Percentiles rank a stretch among this genome's conserved stretches.
Evolutionary conservation across 2,797 vertebrate genomes (phyloP).

Genomic region (Thripadectes ignobilis): DNA sequence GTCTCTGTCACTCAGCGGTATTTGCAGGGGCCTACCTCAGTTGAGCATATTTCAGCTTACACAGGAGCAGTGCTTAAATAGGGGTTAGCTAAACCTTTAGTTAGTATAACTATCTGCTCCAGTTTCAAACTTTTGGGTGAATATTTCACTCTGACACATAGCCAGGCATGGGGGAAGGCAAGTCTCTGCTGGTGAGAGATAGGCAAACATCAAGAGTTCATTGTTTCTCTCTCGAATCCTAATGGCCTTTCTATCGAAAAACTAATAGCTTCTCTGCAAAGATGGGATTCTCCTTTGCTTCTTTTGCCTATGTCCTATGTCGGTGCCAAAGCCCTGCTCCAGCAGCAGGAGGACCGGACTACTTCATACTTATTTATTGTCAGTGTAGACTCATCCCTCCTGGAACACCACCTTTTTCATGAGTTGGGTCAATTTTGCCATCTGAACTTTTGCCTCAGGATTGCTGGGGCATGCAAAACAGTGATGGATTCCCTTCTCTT

Average conservation of each 20-base stretch:
- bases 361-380: background rate
- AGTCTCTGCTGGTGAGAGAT: no score
- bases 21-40: background rate
- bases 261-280: no score
- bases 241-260: no score
- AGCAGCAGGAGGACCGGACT: no score
- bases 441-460: background rate
- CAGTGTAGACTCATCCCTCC: background rate
- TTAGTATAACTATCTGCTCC: background rate
- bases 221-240: no score
- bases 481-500: background rate
- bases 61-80: background rate
- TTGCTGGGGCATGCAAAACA: background rate
- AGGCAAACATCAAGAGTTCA: no score
- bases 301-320: no score
- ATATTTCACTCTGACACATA: no score
- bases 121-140: no score
- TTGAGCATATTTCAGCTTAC: background rate
- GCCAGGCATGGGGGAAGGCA: no score
- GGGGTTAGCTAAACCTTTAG: background rate
- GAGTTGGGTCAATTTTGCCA: background rate
- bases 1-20: background rate
- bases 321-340: no score
- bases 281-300: no score
- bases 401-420: background rate